Evolutionary conservation across 1,140 invertebrate genomes (phyloP).

Genomic region (Thrips palmi): DNA sequence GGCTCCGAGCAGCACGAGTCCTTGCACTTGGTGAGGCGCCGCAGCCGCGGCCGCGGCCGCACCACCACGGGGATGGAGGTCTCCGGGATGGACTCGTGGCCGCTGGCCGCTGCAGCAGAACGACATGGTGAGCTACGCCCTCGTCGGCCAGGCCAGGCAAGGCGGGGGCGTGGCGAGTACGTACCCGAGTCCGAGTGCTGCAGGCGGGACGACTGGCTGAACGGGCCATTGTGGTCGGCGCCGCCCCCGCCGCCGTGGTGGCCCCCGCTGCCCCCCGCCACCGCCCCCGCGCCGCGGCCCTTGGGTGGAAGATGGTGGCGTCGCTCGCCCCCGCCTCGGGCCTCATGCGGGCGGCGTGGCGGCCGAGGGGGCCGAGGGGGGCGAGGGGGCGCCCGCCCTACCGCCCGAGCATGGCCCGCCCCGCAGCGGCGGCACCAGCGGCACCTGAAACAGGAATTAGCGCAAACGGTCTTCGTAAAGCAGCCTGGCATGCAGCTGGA

Average conservation of each 20-base stretch:
- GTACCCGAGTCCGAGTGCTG: slow-evolving; percentile 32
- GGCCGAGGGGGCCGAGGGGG: too few species aligned
- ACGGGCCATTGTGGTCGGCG: slow-evolving; percentile 31
- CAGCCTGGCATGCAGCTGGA: too few species aligned
- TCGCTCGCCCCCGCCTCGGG: slow-evolving; percentile 39
- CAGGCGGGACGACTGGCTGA: slow-evolving; percentile 24
- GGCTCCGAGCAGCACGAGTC: slow-evolving; percentile 48
- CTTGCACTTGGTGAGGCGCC: slow-evolving; percentile 30
- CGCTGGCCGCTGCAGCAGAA: slow-evolving; percentile 23
- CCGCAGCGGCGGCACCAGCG: too few species aligned
- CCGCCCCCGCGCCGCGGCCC: slow-evolving; percentile 43
- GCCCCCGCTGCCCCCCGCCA: slow-evolving; percentile 33
- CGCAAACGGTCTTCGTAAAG: too few species aligned
- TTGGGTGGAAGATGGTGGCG: slow-evolving; percentile 57
- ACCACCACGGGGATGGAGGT: slow-evolving; percentile 18
- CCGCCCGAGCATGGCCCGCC: too few species aligned
- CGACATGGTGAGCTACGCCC: slow-evolving; percentile 1
- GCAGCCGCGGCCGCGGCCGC: slow-evolving; percentile 19
- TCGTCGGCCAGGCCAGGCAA: not conserved
- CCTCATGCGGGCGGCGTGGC: too few species aligned
- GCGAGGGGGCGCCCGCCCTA: too few species aligned
- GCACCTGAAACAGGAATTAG: too few species aligned
- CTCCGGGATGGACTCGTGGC: slow-evolving; percentile 32
- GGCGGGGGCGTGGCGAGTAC: slow-evolving; percentile 6
- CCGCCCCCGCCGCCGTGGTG: slow-evolving; percentile 21